These are phyloP conservation scores for Lycodopsis pacificus DNA, from an alignment of 2,797 vertebrate species.

Conservation along the genomic window DNA sequence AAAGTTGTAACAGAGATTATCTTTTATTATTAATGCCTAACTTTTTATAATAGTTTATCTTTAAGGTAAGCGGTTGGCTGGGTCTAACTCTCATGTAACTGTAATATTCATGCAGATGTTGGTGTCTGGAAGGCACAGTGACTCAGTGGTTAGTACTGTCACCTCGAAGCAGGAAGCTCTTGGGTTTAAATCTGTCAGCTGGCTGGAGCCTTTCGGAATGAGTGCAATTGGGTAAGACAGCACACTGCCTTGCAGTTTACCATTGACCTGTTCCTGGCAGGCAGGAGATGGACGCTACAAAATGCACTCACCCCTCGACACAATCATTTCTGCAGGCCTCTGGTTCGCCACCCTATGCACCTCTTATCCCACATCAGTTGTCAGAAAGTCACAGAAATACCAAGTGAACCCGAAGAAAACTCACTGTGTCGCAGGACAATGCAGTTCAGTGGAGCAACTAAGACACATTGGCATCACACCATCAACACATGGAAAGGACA, in stretches of 20 bases:
- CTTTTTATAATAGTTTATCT: background rate
- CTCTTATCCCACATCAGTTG: background rate
- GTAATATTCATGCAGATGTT: background rate
- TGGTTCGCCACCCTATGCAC: background rate
- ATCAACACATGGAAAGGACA: background rate
- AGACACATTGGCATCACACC: background rate
- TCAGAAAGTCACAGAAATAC: background rate
- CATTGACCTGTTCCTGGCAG: background rate
- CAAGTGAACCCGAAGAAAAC: background rate
- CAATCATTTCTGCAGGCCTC: background rate
- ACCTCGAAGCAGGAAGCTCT: background rate
- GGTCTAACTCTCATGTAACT: background rate
- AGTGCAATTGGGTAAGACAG: background rate
- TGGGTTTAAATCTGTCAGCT: background rate
- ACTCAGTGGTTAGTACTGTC: background rate
- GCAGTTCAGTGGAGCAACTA: background rate
- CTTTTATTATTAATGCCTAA: background rate
- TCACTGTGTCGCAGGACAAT: background rate
- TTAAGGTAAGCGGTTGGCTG: background rate
- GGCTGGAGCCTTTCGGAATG: background rate
- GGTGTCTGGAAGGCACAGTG: too few relatives aligned
- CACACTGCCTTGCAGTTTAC: background rate
- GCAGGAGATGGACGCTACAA: background rate
- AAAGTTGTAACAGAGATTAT: too few relatives aligned
- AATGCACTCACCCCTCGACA: background rate